Conservation (phyloP, 2,113 vertebrate genomes). For the Gavia stellata region DNA sequence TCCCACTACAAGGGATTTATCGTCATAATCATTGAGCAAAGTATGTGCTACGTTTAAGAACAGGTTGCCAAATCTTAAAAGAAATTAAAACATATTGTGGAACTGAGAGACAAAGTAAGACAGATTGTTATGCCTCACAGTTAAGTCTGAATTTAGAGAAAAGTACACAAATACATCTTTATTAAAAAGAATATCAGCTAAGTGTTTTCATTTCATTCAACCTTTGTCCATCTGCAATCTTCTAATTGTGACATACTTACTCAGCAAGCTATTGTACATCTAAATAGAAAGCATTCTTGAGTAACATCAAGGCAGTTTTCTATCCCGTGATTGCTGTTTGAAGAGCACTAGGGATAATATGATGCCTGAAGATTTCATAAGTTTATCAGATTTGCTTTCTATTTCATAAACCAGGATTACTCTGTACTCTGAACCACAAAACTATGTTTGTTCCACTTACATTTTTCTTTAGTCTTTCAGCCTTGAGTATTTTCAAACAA, state of each 20-base stretch:
- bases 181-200: background rate
- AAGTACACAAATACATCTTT: background rate
- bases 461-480: background rate
- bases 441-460: rapidly evolving
- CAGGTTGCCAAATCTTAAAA: background rate
- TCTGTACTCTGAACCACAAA: background rate
- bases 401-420: background rate
- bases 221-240: background rate
- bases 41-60: background rate
- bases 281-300: background rate
- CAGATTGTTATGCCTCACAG: background rate
- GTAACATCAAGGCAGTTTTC: background rate
- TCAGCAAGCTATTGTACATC: background rate
- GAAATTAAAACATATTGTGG: background rate
- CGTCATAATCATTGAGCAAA: background rate
- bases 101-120: background rate
- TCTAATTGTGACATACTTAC: background rate
- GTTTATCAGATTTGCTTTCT: background rate
- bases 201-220: background rate
- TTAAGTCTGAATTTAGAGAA: background rate
- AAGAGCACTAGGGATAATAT: background rate
- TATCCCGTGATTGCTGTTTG: background rate
- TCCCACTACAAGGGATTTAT: background rate
- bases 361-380: background rate
- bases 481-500: background rate